Base-by-base conservation (phyloP, 2,113 vertebrate genomes). In the Vulpes vulpes region DNA sequence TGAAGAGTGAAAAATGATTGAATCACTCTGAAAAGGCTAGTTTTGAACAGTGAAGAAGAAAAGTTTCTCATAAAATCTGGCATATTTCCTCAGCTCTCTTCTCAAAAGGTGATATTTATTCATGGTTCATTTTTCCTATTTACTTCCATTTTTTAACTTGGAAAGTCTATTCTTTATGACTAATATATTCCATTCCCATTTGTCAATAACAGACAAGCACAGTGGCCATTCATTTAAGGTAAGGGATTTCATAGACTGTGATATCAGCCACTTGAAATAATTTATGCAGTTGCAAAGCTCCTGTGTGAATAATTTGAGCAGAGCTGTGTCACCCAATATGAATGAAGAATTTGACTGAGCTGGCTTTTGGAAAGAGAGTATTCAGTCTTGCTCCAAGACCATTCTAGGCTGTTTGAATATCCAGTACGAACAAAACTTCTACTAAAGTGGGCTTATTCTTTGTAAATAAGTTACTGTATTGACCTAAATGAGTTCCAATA, bases 231-330 rank as follows among this genome's bases (percentile, higher is more conserved):
- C 57, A 92, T 88, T 96, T 96, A 88, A 90, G 60, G n/a, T 67
- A 92, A 90, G 88, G 74, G 35, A 85, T 93, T 88, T 95, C 60
- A 94, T 65, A 96, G 86, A 95, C 95, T 95, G 87, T 93, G 62
- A 30, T 87, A 95, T 90, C 71, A 88, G 71, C 57, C 78, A 93
- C 87, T 97, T 97, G 93, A 96, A 95, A 95, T 96, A 97, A 93
- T 89, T 94, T 93, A 94, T 87, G 62, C 80, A 20, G 49, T 90
- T 90, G 73, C 69, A 76, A 96, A 92, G 8, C 55, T 87, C 71
- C 38, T 38, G 15, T 87, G 57, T 92, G 90, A 96, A 74, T 91
- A 89, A 89, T 74, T 62, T 79, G 73, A 80, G 49, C 51, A 49
- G 60, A 96, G 10, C 22, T 79, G n/a, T 79, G 51, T n/a, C 73